phyloP scores from a whole-genome alignment of 2,113 vertebrate species.

The Polypterus senegalus region DNA sequence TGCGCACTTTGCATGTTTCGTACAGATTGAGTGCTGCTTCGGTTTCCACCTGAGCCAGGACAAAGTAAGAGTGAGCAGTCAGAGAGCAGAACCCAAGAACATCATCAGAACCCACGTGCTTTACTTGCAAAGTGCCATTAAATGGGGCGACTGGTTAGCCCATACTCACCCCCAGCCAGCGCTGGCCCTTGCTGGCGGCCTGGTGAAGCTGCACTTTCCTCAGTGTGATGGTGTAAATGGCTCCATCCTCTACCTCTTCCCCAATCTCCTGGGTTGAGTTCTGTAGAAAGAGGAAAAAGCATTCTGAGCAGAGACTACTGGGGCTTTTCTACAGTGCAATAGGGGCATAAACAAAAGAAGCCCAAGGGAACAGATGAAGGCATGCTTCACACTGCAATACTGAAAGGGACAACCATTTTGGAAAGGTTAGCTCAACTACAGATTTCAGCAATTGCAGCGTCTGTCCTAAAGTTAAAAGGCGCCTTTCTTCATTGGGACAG shows the following conservation, averaged over 20 bases:
- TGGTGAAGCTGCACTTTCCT: conserved; percentile 87
- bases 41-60: conserved; percentile 55
- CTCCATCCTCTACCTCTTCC: conserved; percentile 87
- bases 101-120: neutral
- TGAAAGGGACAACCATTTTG: too few species aligned
- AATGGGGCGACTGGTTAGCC: too few species aligned
- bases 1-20: conserved; percentile 89
- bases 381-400: too few species aligned
- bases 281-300: conserved; percentile 34
- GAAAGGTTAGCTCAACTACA: too few species aligned
- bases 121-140: neutral
- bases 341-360: too few species aligned
- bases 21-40: conserved; percentile 81
- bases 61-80: neutral
- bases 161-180: conserved; percentile 81
- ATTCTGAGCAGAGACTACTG: neutral
- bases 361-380: too few species aligned
- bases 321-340: too few species aligned
- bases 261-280: conserved; percentile 96
- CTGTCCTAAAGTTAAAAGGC: too few species aligned
- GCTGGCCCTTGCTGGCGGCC: conserved; percentile 80
- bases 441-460: too few species aligned
- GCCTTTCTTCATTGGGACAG: too few species aligned
- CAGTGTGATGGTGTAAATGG: conserved; percentile 90
- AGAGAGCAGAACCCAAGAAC: neutral